phyloP scores from a whole-genome alignment of 2,113 vertebrate genomes.

The Herpailurus yagouaroundi region DNA sequence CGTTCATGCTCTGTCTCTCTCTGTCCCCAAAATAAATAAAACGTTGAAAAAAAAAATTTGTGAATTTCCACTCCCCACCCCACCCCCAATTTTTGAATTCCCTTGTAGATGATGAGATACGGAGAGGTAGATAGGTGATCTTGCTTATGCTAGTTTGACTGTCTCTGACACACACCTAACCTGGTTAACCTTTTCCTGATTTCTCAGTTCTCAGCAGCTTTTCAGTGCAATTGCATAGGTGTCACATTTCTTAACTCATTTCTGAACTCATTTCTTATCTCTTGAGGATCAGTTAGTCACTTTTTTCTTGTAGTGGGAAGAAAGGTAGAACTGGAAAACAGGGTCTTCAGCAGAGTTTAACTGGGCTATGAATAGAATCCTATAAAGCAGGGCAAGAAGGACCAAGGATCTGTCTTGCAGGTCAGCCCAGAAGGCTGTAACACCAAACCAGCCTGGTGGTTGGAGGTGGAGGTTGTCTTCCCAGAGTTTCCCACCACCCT shows the following conservation, averaged over 20 bases:
- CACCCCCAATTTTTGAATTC: neutral
- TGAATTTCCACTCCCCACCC: neutral
- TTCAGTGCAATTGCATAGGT: neutral
- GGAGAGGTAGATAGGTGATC: neutral
- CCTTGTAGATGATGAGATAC: neutral
- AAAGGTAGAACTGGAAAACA: neutral
- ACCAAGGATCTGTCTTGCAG: neutral
- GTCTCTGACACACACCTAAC: neutral
- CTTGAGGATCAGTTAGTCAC: neutral
- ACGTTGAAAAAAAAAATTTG: neutral
- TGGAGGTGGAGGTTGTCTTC: constrained; percentile 33
- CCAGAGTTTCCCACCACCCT: neutral
- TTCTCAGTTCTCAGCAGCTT: neutral
- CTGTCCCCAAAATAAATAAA: no score
- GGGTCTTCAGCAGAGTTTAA: neutral
- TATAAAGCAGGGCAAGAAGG: neutral
- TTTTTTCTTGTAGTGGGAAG: neutral
- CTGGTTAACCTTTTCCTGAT: constrained; percentile 32
- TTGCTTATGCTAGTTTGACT: neutral
- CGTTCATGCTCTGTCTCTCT: no score
- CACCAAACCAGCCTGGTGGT: neutral
- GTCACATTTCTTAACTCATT: neutral
- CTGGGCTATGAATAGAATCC: neutral
- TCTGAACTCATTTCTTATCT: neutral
- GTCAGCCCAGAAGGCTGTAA: neutral